Evolutionary conservation across 2,113 vertebrate species (phyloP).

Genomic region (Lipotes vexillifer): DNA sequence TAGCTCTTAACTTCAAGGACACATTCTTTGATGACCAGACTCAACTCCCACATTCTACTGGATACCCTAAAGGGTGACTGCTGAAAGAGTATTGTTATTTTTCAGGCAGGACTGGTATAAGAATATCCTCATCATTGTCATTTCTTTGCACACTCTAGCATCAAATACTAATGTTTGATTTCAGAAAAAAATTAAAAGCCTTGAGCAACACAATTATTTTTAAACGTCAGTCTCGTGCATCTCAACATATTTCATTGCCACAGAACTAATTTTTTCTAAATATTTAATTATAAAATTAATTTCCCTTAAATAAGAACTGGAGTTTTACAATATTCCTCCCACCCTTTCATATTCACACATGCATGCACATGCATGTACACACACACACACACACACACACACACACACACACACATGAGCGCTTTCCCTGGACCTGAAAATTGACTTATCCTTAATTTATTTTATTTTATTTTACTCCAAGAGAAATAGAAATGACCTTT

Average conservation of each 20-base stretch:
- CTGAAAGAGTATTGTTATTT: neutral
- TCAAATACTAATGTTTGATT: neutral
- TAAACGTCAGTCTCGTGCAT: neutral
- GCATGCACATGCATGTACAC: neutral
- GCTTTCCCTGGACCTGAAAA: neutral
- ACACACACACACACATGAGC: accelerated
- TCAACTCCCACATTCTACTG: neutral
- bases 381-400: neutral
- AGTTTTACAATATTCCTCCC: neutral
- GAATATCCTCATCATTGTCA: no score
- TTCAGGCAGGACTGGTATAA: neutral
- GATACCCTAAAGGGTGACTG: neutral
- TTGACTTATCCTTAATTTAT: neutral
- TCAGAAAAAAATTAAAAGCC: neutral
- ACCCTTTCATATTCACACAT: neutral
- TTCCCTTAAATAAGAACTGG: neutral
- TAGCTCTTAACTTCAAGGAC: neutral
- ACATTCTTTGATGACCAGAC: neutral
- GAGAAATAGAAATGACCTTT: neutral
- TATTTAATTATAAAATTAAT: neutral
- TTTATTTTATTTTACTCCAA: neutral
- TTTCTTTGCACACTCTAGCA: neutral
- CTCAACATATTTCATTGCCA: neutral
- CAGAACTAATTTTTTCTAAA: neutral
- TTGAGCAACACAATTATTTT: neutral